phyloP scores from a whole-genome alignment of 2,797 vertebrate species.

The Telmatherina bonti region DNA sequence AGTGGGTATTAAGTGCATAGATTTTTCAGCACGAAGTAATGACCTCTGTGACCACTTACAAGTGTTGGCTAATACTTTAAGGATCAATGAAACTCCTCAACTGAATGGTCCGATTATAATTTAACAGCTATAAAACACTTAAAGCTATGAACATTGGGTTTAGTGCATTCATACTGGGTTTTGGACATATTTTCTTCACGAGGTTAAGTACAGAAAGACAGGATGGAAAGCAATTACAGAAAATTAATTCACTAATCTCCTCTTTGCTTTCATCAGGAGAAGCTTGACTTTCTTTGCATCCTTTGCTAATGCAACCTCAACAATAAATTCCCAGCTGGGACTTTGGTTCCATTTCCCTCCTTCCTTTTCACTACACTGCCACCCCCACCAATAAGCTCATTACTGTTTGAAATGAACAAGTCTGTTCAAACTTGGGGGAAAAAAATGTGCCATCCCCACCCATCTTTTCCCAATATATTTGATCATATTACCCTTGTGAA shows the following conservation, averaged over 20 bases:
- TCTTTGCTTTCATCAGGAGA: slow-evolving; percentile 60
- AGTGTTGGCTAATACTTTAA: not conserved
- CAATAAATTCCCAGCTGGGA: slow-evolving; percentile 58
- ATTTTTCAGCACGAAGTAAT: slow-evolving; percentile 28
- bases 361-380: not conserved
- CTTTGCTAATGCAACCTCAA: slow-evolving; percentile 53
- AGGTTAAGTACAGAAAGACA: not conserved
- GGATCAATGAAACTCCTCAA: slow-evolving; percentile 23
- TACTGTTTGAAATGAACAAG: slow-evolving; percentile 27
- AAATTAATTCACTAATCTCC: slow-evolving; percentile 60
- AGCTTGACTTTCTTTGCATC: slow-evolving; percentile 52
- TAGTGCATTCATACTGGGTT: slow-evolving; percentile 16
- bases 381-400: slow-evolving; percentile 14
- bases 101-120: slow-evolving; percentile 9
- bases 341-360: slow-evolving; percentile 45
- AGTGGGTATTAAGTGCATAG: slow-evolving; percentile 18
- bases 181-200: not conserved
- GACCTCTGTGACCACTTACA: slow-evolving; percentile 16
- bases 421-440: slow-evolving; percentile 1
- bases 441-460: slow-evolving; percentile 18
- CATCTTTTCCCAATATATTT: slow-evolving; percentile 28
- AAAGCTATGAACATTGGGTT: slow-evolving; percentile 5
- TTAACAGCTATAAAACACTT: slow-evolving; percentile 13
- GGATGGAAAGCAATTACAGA: slow-evolving; percentile 56
- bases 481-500: slow-evolving; percentile 1